A percentile compares a stretch with the other conserved stretches of the same genome.
Conservation (phyloP, 2,113 vertebrate genomes). For the Gavia stellata region DNA sequence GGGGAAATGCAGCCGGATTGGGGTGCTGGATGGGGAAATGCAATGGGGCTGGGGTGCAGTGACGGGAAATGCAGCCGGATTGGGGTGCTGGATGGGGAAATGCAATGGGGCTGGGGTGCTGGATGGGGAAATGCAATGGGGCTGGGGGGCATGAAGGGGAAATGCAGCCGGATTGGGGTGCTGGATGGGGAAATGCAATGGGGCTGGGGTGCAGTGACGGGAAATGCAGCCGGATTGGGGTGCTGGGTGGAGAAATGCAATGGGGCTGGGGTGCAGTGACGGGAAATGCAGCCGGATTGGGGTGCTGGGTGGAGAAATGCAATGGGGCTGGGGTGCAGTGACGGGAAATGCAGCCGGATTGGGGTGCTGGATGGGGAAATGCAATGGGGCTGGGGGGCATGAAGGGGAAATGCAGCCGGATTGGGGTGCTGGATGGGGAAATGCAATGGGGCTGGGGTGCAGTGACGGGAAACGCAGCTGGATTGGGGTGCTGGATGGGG, state of each 20-base stretch:
- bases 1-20: background rate
- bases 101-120: background rate
- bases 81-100: background rate
- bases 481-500: background rate
- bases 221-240: background rate
- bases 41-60: too few relatives aligned
- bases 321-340: accelerated
- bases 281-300: background rate
- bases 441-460: accelerated
- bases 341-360: background rate
- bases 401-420: too few relatives aligned
- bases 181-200: background rate
- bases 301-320: background rate
- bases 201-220: background rate
- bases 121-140: background rate
- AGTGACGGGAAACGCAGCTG: accelerated
- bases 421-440: background rate
- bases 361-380: background rate
- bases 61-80: background rate
- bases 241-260: background rate
- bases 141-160: too few relatives aligned
- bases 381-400: accelerated
- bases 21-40: too few relatives aligned
- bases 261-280: accelerated
- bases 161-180: background rate